These are phyloP conservation scores for Rhabdomys dilectus DNA, from an alignment of 2,113 vertebrate genomes.

Conservation along the genomic window DNA sequence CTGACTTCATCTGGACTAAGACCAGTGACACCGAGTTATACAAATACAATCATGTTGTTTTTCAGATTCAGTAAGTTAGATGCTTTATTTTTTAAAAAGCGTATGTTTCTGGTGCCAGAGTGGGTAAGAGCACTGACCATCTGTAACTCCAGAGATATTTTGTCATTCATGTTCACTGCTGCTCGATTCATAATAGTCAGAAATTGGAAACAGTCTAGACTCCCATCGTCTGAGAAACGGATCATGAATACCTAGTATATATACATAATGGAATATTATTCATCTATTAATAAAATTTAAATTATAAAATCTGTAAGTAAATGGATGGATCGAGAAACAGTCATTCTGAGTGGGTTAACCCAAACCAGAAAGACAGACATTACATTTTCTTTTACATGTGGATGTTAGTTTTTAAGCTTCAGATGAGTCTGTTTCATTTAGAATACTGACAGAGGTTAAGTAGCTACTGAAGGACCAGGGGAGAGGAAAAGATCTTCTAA, in stretches of 20 bases:
- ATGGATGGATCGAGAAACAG: background rate
- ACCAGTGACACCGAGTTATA: background rate
- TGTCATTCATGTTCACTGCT: background rate
- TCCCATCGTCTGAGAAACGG: background rate
- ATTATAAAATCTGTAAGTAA: background rate
- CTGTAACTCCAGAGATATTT: background rate
- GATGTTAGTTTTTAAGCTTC: background rate
- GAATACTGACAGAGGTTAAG: background rate
- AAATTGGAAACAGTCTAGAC: background rate
- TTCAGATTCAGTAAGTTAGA: background rate
- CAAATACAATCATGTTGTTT: background rate
- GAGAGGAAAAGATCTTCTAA: background rate
- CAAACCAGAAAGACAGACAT: background rate
- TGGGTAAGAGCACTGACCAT: background rate
- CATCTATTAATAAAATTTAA: background rate
- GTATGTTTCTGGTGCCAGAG: background rate
- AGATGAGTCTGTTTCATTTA: background rate
- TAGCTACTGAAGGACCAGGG: background rate
- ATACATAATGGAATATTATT: background rate
- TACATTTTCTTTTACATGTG: background rate
- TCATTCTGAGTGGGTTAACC: background rate
- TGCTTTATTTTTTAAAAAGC: conserved; percentile 5
- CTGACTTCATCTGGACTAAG: background rate
- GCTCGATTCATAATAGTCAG: background rate
- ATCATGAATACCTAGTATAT: background rate